Conservation (phyloP, 92 coral and sea anemone species). For the Hydrozoanthus gracilis region DNA sequence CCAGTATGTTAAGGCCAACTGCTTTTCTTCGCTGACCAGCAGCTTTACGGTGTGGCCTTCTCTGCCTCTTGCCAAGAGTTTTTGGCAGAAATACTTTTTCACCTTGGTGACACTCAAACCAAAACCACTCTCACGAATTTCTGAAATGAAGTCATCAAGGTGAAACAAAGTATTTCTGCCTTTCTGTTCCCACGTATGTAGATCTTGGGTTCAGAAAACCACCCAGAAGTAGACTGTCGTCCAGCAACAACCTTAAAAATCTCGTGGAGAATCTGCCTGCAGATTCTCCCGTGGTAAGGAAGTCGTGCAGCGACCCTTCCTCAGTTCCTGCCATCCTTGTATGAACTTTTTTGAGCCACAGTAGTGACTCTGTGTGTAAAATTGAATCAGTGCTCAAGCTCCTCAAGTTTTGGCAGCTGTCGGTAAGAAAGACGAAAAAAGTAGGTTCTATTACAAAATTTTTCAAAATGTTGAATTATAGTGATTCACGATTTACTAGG, state of each 20-base stretch:
- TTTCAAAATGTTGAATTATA: too few relatives aligned
- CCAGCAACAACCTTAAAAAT: constrained; percentile 33
- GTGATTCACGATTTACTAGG: too few relatives aligned
- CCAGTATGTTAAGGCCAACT: constrained; percentile 71
- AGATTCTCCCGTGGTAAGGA: too few relatives aligned
- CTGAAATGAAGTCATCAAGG: constrained; percentile 62
- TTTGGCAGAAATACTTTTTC: constrained; percentile 56
- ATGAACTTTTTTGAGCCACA: constrained; percentile 57
- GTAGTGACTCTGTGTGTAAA: constrained; percentile 33
- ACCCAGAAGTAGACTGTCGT: constrained; percentile 28
- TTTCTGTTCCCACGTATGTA: constrained; percentile 57
- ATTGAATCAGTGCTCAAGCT: constrained; percentile 15
- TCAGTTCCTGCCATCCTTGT: constrained; percentile 43
- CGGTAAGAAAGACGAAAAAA: neutral
- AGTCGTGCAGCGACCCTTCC: constrained; percentile 53
- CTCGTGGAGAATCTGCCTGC: constrained; percentile 57
- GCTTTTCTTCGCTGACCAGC: constrained; percentile 57
- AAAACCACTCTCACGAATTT: constrained; percentile 56
- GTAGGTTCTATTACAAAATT: neutral
- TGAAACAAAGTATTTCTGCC: constrained; percentile 75
- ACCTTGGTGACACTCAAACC: constrained; percentile 58
- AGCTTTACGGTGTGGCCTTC: constrained; percentile 48
- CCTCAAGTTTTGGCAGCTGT: neutral
- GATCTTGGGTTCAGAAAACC: constrained; percentile 59
- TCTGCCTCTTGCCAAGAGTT: constrained; percentile 1